phyloP scores from a whole-genome alignment of 2,113 vertebrate species.

The Saimiri boliviensis region DNA sequence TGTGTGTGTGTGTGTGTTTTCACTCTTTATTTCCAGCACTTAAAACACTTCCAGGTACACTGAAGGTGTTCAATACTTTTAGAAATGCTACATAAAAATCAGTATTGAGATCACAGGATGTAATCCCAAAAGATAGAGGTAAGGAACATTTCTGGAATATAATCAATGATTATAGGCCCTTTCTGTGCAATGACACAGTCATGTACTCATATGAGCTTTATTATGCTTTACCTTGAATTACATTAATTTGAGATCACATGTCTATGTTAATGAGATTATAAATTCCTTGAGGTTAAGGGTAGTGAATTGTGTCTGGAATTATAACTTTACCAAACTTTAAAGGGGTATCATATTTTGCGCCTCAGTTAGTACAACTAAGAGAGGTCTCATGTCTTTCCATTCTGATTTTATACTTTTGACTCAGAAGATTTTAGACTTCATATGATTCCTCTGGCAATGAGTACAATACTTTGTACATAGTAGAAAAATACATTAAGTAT shows the following conservation, averaged over 20 bases:
- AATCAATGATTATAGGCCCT: not conserved
- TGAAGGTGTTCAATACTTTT: not conserved
- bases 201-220: not conserved
- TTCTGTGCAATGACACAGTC: not conserved
- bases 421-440: not conserved
- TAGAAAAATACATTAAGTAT: not conserved
- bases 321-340: not conserved
- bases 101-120: not conserved
- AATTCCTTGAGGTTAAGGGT: not conserved
- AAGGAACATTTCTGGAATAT: not conserved
- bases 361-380: not conserved
- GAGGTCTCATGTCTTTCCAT: not conserved
- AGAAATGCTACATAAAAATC: not conserved
- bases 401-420: not conserved
- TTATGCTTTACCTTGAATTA: not conserved
- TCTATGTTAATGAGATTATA: not conserved
- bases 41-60: not conserved
- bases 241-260: not conserved
- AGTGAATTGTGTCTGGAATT: not conserved
- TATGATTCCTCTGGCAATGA: not conserved
- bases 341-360: not conserved
- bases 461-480: not conserved
- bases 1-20: not conserved
- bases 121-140: not conserved
- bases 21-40: not conserved